Evolutionary conservation across 2,113 vertebrate genomes (phyloP), one percentile per base, ranked within the genome.

Genomic region (Equus quagga): DNA sequence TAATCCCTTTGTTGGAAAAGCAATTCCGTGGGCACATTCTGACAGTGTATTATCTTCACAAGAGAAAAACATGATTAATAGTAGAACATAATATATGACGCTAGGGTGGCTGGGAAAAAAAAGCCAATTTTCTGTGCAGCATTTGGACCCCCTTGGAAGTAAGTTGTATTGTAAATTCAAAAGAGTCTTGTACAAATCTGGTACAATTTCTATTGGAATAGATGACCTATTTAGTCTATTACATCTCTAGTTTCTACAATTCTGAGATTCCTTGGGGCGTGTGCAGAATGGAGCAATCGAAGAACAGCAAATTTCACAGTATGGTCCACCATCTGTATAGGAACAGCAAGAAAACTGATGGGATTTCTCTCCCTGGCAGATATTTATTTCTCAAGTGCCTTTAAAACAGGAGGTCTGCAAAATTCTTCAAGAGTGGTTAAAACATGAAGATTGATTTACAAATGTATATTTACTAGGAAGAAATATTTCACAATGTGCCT

Each of bases 391-490:
- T 97, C 87, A 97, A 97, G 97, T 96, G 90, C 76, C 36, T 96
- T 97, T 97, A 95, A 97, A 97, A 97, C 81, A 96, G 92, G 95
- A 98, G 94, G 91, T 91, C 81, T 97, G 84, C 67, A 97, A 91
- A 98, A 96, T 98, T 98, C 96, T 96, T 95, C 90, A 95, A 4
- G 58, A 97, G 94, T 28, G 28, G 94, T 97, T 98, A 98, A 97
- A 98, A 98, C 94, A 60, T 97, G 96, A 98, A 97, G 98, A 97
- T 98, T 98, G 98, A 99, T 99, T 98, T 98, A 98, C 98, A 98
- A 97, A 94, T 96, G 73, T 85, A 89, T 97, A 79, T 92, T 96
- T 98, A 94, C 69, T 89, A 97, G 98, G 84, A 92, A 95, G 97
- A 96, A 98, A 98, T 98, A 97, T 98, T 98, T 98, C 94, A 96